Percentiles rank a stretch among this genome's conserved stretches.
phyloP scores from a whole-genome alignment of 2,797 vertebrate species.

The Dermochelys coriacea region DNA sequence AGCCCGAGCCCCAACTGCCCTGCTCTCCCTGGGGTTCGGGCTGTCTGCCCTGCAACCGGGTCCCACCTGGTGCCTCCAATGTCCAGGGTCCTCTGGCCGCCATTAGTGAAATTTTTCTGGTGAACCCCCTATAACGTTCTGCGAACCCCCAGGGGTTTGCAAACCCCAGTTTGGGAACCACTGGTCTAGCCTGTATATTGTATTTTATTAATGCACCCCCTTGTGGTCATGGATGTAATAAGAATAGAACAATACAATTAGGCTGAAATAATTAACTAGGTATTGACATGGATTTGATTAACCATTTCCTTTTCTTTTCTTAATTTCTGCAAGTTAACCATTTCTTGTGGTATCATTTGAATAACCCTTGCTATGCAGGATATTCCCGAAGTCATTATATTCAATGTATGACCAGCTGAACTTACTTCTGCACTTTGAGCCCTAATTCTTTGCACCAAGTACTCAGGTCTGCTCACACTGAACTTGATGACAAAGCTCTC shows the following conservation, averaged over 20 bases:
- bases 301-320: not conserved
- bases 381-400: not conserved
- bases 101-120: no score
- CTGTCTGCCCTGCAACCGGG: no score
- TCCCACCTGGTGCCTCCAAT: no score
- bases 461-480: no score
- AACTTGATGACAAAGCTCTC: not conserved
- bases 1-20: no score
- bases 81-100: no score
- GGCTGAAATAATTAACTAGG: not conserved
- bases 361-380: not conserved
- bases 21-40: no score
- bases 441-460: not conserved
- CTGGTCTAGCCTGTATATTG: not conserved
- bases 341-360: not conserved
- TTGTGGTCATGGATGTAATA: conserved; percentile 39
- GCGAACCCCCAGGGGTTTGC: no score
- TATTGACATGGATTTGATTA: not conserved
- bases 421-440: not conserved
- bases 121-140: no score
- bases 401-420: no score
- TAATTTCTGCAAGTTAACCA: not conserved
- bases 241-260: not conserved
- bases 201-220: conserved; percentile 50
- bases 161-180: no score